Conservation (phyloP, 1,140 invertebrate species). For the Nautilus pompilius region DNA sequence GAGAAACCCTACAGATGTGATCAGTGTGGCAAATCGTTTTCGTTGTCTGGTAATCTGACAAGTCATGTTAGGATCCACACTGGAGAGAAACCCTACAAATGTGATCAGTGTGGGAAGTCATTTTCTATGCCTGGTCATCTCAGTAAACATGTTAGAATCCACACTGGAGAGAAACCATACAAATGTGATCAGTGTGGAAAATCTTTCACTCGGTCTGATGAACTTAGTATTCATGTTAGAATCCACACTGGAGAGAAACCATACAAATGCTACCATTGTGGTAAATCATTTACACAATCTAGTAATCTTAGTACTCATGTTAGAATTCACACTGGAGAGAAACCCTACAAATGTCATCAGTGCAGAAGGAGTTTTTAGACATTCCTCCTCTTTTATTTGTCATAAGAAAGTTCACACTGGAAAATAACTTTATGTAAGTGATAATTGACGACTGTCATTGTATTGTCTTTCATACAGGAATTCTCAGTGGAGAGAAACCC, state of each 20-base stretch:
- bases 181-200: constrained; percentile 45
- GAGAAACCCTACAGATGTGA: constrained; percentile 12
- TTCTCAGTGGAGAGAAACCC: too few species aligned
- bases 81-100: constrained; percentile 10
- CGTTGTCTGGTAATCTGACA: constrained; percentile 9
- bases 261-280: constrained; percentile 55
- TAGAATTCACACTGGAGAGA: constrained; percentile 68
- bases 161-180: constrained; percentile 13
- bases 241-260: constrained; percentile 83
- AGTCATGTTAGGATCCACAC: constrained; percentile 13
- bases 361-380: too few species aligned
- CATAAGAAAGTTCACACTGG: too few species aligned
- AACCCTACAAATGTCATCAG: too few species aligned
- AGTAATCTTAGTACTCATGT: constrained; percentile 59
- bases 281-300: constrained; percentile 24
- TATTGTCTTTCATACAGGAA: too few species aligned
- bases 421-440: too few species aligned
- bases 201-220: constrained; percentile 78
- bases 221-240: constrained; percentile 82
- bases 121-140: constrained; percentile 67
- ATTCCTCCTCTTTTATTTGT: too few species aligned
- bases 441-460: too few species aligned
- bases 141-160: constrained; percentile 68
- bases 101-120: constrained; percentile 5
- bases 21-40: constrained; percentile 13